These are phyloP conservation scores for Callyntrura sp. DNA, from an alignment of 2,888 invertebrate species.

Conservation along the genomic window DNA sequence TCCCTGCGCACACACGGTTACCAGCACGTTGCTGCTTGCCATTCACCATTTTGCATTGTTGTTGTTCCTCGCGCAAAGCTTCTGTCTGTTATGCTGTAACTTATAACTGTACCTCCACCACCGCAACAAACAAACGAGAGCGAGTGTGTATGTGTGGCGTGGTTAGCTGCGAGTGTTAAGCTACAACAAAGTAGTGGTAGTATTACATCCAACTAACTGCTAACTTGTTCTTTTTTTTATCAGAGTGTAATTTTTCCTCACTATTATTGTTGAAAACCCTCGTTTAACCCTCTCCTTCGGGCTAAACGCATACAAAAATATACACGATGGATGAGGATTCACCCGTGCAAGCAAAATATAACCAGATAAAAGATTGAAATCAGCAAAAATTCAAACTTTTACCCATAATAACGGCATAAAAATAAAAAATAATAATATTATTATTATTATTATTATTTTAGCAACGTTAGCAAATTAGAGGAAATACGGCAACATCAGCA, in stretches of 20 bases:
- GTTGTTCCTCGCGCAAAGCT: neutral
- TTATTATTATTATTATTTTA: conserved; percentile 17
- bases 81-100: conserved; percentile 43
- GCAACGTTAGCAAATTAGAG: conserved; percentile 36
- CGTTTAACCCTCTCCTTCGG: conserved; percentile 22
- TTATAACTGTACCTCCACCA: conserved; percentile 2
- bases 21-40: neutral
- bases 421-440: too few relatives aligned
- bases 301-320: neutral
- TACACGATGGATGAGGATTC: neutral
- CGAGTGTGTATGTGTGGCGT: conserved; percentile 57
- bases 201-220: neutral
- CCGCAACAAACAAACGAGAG: neutral
- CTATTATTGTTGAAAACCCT: conserved; percentile 40
- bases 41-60: neutral
- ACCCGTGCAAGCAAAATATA: neutral
- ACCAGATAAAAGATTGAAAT: conserved; percentile 25
- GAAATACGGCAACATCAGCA: conserved; percentile 55
- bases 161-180: conserved; percentile 30
- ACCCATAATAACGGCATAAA: neutral
- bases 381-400: conserved; percentile 33
- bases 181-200: neutral
- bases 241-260: neutral
- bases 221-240: conserved; percentile 36
- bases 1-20: neutral